These are phyloP conservation scores for Sprattus sprattus DNA, from an alignment of 2,113 vertebrate genomes.

Conservation along the genomic window DNA sequence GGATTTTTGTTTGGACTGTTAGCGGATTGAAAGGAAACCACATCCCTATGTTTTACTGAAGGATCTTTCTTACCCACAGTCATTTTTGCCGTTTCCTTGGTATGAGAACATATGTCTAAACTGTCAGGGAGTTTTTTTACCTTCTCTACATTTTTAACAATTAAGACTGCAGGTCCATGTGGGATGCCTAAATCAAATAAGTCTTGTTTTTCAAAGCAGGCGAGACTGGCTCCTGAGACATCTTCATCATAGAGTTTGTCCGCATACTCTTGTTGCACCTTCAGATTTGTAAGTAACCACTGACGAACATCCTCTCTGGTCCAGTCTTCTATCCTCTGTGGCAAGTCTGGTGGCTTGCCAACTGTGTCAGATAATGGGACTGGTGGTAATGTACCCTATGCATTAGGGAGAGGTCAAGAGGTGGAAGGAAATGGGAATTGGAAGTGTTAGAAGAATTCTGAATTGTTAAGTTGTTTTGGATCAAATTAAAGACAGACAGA, in stretches of 20 bases:
- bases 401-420: too few species aligned
- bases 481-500: too few species aligned
- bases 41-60: background rate
- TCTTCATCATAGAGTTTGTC: slow-evolving; percentile 63
- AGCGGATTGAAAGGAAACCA: background rate
- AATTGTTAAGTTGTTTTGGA: too few species aligned
- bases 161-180: slow-evolving; percentile 60
- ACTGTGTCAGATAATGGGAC: background rate
- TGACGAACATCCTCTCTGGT: slow-evolving; percentile 70
- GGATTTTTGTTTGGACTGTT: background rate
- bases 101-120: background rate
- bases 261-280: slow-evolving; percentile 57
- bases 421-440: too few species aligned
- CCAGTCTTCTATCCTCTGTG: slow-evolving; percentile 62
- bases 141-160: slow-evolving; percentile 54
- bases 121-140: slow-evolving; percentile 29
- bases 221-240: slow-evolving; percentile 61
- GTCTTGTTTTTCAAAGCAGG: slow-evolving; percentile 56
- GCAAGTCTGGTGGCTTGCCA: slow-evolving; percentile 31
- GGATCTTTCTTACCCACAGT: background rate
- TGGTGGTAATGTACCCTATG: too few species aligned
- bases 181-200: slow-evolving; percentile 66
- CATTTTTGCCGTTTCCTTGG: background rate
- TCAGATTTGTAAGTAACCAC: slow-evolving; percentile 61
- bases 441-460: too few species aligned